Conservation (phyloP, 1,140 invertebrate genomes). For the Cydia splendana region DNA sequence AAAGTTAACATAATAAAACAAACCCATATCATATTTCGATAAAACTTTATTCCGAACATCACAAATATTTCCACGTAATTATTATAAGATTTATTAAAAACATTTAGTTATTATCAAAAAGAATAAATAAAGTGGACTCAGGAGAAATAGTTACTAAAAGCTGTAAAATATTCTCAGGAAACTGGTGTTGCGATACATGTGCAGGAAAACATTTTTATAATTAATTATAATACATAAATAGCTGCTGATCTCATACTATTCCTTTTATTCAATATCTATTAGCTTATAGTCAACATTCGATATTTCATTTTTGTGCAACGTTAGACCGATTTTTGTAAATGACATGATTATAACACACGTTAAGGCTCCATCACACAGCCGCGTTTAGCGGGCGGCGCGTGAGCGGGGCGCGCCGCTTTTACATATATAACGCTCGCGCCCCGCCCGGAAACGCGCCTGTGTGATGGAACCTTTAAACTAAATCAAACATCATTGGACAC, state of each 20-base stretch:
- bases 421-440: no score
- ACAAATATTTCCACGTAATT: constrained; percentile 57
- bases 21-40: constrained; percentile 36
- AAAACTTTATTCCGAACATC: constrained; percentile 62
- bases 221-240: constrained; percentile 9
- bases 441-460: no score
- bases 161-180: constrained; percentile 13
- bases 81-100: constrained; percentile 40
- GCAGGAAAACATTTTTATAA: not conserved
- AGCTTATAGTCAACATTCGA: not conserved
- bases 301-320: not conserved
- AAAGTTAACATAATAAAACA: constrained; percentile 31
- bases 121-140: constrained; percentile 19
- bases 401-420: no score
- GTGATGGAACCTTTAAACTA: not conserved
- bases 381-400: no score
- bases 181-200: constrained; percentile 5
- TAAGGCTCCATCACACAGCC: no score
- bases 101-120: constrained; percentile 41
- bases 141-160: not conserved
- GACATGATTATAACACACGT: not conserved
- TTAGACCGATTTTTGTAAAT: not conserved
- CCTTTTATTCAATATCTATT: not conserved
- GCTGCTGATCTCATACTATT: constrained; percentile 20
- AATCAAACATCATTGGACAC: not conserved